Evolutionary conservation across 2,113 vertebrate genomes (phyloP), one percentile per base, ranked within the genome.

Genomic region (Cercopithecus mona): DNA sequence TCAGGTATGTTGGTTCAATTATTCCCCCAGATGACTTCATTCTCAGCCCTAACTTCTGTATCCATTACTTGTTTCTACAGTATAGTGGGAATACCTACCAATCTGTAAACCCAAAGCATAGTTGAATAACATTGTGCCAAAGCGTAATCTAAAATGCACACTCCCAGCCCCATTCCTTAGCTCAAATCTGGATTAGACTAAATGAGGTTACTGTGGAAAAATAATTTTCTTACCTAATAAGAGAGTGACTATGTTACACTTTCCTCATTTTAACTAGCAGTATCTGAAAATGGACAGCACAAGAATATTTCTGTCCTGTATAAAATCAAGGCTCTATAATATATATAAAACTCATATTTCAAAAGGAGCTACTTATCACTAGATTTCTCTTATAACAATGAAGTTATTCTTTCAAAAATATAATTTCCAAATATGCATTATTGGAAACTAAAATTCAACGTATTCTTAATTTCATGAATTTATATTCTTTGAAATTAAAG

Each of bases 381-480:
- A 89, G 4, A 64, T 40, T 45, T 64, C 2, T 14, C 13, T 96
- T 45, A 16, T 27, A 76, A 50, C 13, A 59, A 35, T 40, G 32
- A 35, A 78, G 4, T 52, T 88, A 38, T 57, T 40, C 5, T 89
- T 94, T 48, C 40, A 94, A 85, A 93, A 50, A 81, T 38, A 50
- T 23, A 48, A 72, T 48, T 73, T 79, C 1, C 17, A 84, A 40
- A 45, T 79, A 50, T 57, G 2, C 20, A 38, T 75, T 87, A 8
- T 66, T 82, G 2, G 16, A 93, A 96, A 81, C 85, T 92, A 83
- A 94, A 80, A 78, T 30, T 40, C 23, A 84, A 3, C 66, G 6
- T 48, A 50, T 35, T 95, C 23, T 75, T 93, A 66, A 52, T 88
- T 93, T 94, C 14, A 64, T 81, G 40, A 88, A 85, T 76, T 93